These are phyloP conservation scores for Sinhomidia bicolor DNA, from an alignment of 2,888 invertebrate genomes.

Conservation along the genomic window DNA sequence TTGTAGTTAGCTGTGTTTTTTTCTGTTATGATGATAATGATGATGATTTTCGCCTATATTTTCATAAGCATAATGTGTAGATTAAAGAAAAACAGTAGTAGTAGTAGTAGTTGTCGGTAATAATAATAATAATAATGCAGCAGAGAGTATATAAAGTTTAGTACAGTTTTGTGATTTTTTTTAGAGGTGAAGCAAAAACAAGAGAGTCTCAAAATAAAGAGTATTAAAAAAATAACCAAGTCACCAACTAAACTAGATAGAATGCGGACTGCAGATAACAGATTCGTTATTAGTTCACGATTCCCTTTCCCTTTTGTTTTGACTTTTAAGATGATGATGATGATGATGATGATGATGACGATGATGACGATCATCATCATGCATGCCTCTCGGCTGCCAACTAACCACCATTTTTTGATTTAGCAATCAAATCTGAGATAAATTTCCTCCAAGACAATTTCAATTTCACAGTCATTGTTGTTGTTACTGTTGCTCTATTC, in stretches of 20 bases:
- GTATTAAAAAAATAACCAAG: constrained; percentile 16
- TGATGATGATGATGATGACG: too few species aligned
- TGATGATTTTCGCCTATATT: neutral
- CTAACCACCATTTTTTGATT: constrained; percentile 64
- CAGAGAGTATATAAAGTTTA: too few species aligned
- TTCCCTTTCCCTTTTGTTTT: constrained; percentile 65
- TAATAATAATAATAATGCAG: neutral
- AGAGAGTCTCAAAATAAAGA: neutral
- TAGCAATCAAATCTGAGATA: constrained; percentile 67
- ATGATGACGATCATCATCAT: too few species aligned
- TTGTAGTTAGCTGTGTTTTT: neutral
- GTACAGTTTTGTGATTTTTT: too few species aligned
- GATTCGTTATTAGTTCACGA: constrained; percentile 34
- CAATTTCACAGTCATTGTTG: constrained; percentile 66
- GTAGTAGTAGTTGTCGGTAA: neutral
- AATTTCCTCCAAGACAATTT: constrained; percentile 65
- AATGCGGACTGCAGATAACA: neutral
- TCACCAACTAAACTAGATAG: neutral
- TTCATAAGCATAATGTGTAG: constrained; percentile 1
- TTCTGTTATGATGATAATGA: too few species aligned
- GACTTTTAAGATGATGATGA: too few species aligned
- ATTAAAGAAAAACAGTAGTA: neutral
- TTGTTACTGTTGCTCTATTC: constrained; percentile 10
- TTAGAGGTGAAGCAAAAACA: neutral
- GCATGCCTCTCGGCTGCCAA: constrained; percentile 44